Percentiles rank a stretch among this genome's conserved stretches.
phyloP scores from a whole-genome alignment of 2,113 vertebrate species.

The Prionailurus bengalensis region DNA sequence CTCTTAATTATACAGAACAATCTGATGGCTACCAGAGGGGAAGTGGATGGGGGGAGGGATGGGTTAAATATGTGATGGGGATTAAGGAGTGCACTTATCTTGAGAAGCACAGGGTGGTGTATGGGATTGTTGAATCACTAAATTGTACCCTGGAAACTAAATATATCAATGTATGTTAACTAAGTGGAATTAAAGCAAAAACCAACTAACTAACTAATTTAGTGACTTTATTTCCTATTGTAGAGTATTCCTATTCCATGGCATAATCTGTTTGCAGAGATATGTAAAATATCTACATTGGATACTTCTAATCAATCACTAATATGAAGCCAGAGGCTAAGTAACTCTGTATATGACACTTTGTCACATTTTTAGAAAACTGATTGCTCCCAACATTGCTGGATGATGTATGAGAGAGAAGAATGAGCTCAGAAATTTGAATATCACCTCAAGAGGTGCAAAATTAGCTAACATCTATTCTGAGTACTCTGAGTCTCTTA shows the following conservation, averaged over 20 bases:
- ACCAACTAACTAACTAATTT: background rate
- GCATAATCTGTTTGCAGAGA: background rate
- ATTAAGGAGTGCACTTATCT: too few relatives aligned
- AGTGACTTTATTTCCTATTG: background rate
- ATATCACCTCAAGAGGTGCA: background rate
- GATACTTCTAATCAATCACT: background rate
- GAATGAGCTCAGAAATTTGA: background rate
- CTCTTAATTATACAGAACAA: too few relatives aligned
- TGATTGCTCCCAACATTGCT: background rate
- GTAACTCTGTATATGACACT: background rate
- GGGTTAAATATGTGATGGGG: too few relatives aligned
- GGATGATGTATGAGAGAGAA: background rate
- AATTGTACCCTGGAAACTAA: too few relatives aligned
- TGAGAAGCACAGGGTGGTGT: too few relatives aligned
- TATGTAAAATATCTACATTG: background rate
- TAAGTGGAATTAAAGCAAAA: too few relatives aligned
- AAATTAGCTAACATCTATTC: background rate
- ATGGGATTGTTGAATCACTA: too few relatives aligned
- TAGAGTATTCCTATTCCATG: background rate
- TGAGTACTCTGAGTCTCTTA: background rate
- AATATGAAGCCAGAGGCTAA: background rate
- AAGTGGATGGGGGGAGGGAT: too few relatives aligned
- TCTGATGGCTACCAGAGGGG: too few relatives aligned
- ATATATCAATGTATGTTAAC: too few relatives aligned
- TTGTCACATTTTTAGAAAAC: background rate